A percentile compares a stretch with the other conserved stretches of the same genome.
Evolutionary conservation across 2,888 invertebrate genomes (phyloP).

Genomic region (Diarsia brunnea): DNA sequence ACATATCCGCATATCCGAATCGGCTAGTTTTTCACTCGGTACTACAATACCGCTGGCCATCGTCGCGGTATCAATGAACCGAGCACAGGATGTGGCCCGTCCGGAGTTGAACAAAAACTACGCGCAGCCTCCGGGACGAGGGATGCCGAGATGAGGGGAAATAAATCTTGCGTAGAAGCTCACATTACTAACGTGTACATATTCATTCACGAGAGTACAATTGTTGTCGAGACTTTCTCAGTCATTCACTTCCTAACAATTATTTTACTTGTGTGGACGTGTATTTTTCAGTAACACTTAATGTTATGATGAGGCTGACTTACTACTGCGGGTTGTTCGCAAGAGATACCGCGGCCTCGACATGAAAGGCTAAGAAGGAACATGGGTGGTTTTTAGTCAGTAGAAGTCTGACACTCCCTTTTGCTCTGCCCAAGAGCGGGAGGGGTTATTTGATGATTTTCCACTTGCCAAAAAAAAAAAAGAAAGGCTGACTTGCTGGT

Average conservation of each 20-base stretch:
- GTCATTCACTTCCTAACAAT: neutral
- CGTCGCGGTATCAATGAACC: constrained; percentile 52
- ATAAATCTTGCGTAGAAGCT: constrained; percentile 33
- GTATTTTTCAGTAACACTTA: neutral
- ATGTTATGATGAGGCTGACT: too few relatives aligned
- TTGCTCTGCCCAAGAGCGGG: too few relatives aligned
- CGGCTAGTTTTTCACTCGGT: constrained; percentile 48
- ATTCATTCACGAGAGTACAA: constrained; percentile 13
- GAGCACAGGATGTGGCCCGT: constrained; percentile 57
- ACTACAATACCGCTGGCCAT: constrained; percentile 39
- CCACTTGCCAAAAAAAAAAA: too few relatives aligned
- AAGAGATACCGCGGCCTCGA: too few relatives aligned
- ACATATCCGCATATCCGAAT: constrained; percentile 54
- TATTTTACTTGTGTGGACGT: neutral
- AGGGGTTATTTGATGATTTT: too few relatives aligned
- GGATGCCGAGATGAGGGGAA: constrained; percentile 35
- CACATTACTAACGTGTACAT: constrained; percentile 5
- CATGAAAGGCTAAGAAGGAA: too few relatives aligned
- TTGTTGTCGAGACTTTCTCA: neutral
- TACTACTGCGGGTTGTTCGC: too few relatives aligned
- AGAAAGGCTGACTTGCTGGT: too few relatives aligned
- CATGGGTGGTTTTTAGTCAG: too few relatives aligned
- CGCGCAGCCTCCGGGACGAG: constrained; percentile 60
- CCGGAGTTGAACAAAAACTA: constrained; percentile 61
- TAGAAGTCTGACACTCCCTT: too few relatives aligned